Evolutionary conservation across 2,797 vertebrate genomes (phyloP).

Genomic region (Cygnus olor): DNA sequence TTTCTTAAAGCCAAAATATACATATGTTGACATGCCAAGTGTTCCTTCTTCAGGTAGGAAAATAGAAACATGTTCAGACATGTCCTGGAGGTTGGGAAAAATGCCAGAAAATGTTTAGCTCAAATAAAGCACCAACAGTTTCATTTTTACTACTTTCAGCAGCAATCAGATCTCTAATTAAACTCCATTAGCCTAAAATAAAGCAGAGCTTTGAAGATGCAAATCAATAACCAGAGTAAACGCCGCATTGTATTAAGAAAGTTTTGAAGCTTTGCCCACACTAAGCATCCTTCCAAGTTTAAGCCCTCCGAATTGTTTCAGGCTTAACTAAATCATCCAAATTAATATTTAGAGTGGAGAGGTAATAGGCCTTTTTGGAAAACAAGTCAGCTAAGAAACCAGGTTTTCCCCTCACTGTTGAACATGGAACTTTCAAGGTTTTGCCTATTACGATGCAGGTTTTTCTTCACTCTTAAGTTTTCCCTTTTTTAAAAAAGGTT

Average conservation of each 20-base stretch:
- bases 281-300: not conserved
- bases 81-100: slow-evolving; percentile 56
- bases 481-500: not conserved
- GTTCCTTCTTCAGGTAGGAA: slow-evolving; percentile 68
- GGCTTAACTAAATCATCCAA: not conserved
- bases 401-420: not conserved
- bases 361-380: not conserved
- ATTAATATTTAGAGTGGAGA: not conserved
- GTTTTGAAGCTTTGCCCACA: not conserved
- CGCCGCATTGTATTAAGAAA: not conserved
- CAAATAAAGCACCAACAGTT: slow-evolving; percentile 64
- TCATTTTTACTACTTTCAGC: slow-evolving; percentile 64
- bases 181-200: slow-evolving; percentile 59
- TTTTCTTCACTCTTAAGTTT: not conserved
- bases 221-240: slow-evolving; percentile 50
- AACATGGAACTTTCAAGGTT: not conserved
- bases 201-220: slow-evolving; percentile 40
- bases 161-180: slow-evolving; percentile 71
- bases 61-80: slow-evolving; percentile 69
- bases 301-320: not conserved
- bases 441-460: not conserved
- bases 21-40: slow-evolving; percentile 62
- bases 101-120: slow-evolving; percentile 57
- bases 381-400: not conserved
- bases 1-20: slow-evolving; percentile 69